Conservation (phyloP, 1,140 invertebrate species). For the Lordiphosa clarofinis region DNA sequence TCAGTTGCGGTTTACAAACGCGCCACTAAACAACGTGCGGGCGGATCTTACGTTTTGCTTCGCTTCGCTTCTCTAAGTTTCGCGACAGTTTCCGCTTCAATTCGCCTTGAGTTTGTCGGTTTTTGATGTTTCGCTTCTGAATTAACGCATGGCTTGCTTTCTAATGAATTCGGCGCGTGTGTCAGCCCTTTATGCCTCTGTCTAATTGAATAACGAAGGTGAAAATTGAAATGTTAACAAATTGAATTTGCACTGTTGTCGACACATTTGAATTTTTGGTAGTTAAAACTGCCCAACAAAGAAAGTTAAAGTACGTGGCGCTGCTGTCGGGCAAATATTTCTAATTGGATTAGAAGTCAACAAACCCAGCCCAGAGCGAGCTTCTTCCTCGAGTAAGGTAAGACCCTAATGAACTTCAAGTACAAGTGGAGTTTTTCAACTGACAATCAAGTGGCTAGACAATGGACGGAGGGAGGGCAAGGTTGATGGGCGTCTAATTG, state of each 20-base stretch:
- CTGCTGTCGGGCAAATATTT: too few relatives aligned
- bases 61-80: conserved; percentile 10
- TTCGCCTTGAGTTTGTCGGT: conserved; percentile 5
- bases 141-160: conserved; percentile 9
- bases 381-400: conserved; percentile 28
- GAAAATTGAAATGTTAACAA: conserved; percentile 76
- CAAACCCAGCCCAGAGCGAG: conserved; percentile 27
- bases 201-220: conserved; percentile 75
- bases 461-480: conserved; percentile 17
- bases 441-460: conserved; percentile 32
- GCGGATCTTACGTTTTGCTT: conserved; percentile 23
- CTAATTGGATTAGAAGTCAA: conserved; percentile 75
- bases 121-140: not conserved
- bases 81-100: conserved; percentile 12
- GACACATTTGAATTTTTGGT: conserved; percentile 41
- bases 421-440: conserved; percentile 28
- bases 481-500: conserved; percentile 41
- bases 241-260: conserved; percentile 61
- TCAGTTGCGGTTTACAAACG: conserved; percentile 75
- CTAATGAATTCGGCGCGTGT: conserved; percentile 42
- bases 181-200: conserved; percentile 32
- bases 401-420: conserved; percentile 56
- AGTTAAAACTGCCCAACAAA: conserved; percentile 54
- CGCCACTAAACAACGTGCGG: conserved; percentile 59
- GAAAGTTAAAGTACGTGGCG: too few relatives aligned